phyloP scores from a whole-genome alignment of 1,140 invertebrate species.

The Solen grandis region DNA sequence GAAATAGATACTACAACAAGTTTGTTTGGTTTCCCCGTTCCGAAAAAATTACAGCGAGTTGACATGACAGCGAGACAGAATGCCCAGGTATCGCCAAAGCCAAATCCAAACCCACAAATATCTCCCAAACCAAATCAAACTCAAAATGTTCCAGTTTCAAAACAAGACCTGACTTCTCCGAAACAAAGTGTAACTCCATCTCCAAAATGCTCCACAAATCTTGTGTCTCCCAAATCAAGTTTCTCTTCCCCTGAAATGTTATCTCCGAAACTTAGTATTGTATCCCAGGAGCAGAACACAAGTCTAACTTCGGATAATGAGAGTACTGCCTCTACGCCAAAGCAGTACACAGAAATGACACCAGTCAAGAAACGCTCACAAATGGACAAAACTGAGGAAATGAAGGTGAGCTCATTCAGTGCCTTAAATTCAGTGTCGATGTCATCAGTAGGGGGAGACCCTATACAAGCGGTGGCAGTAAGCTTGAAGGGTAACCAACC shows the following conservation, averaged over 20 bases:
- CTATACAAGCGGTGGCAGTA: too few species aligned
- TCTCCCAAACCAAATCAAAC: constrained; percentile 41
- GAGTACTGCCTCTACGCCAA: constrained; percentile 17
- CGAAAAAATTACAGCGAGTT: constrained; percentile 34
- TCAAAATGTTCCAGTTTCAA: neutral
- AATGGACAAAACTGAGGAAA: constrained; percentile 15
- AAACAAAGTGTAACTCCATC: constrained; percentile 25
- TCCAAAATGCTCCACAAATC: neutral
- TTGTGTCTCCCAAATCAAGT: neutral
- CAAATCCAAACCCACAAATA: constrained; percentile 5
- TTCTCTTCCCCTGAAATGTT: constrained; percentile 52
- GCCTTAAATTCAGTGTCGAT: constrained; percentile 36
- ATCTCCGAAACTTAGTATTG: constrained; percentile 58
- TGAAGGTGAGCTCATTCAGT: constrained; percentile 43
- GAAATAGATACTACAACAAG: constrained; percentile 51
- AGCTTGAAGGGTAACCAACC: neutral
- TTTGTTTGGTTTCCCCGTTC: constrained; percentile 46
- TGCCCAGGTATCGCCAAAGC: neutral
- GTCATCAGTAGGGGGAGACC: neutral
- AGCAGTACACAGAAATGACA: constrained; percentile 41
- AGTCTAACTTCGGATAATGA: constrained; percentile 19
- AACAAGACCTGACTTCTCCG: constrained; percentile 38
- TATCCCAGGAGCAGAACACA: constrained; percentile 41
- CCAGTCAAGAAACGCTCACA: constrained; percentile 42
- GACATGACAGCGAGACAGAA: neutral